Evolutionary conservation across 2,888 invertebrate species (phyloP).

Genomic region (Tipula unca): DNA sequence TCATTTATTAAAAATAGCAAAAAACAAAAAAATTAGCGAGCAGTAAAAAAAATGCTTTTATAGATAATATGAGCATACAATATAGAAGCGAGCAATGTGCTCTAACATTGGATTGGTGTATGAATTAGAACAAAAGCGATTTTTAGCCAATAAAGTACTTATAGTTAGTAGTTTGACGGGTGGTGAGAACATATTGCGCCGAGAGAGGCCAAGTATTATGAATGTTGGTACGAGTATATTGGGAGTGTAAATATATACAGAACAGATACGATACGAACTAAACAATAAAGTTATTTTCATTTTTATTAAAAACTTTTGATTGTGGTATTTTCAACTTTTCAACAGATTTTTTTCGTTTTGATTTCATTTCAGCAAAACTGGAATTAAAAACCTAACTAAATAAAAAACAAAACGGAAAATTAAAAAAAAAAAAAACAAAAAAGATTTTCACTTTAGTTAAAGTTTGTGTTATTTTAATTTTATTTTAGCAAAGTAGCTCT

Average conservation of each 20-base stretch:
- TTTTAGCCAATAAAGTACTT: background rate
- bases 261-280: background rate
- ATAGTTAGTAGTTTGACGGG: background rate
- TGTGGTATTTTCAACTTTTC: slow-evolving; percentile 2
- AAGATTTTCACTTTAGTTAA: background rate
- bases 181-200: background rate
- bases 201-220: too few species aligned
- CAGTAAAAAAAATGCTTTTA: background rate
- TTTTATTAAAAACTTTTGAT: slow-evolving; percentile 3
- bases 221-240: background rate
- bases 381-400: background rate
- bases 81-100: background rate
- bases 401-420: background rate
- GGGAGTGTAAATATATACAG: background rate
- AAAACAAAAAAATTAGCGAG: background rate
- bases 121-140: too few species aligned
- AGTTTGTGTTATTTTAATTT: background rate
- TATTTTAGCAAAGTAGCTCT: background rate
- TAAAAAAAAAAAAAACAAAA: background rate
- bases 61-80: too few species aligned
- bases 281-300: background rate
- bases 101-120: too few species aligned
- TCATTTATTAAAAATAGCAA: background rate
- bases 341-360: background rate
- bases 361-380: background rate